These are phyloP conservation scores for Turnix velox DNA, from an alignment of 2,113 vertebrate species.

Conservation along the genomic window DNA sequence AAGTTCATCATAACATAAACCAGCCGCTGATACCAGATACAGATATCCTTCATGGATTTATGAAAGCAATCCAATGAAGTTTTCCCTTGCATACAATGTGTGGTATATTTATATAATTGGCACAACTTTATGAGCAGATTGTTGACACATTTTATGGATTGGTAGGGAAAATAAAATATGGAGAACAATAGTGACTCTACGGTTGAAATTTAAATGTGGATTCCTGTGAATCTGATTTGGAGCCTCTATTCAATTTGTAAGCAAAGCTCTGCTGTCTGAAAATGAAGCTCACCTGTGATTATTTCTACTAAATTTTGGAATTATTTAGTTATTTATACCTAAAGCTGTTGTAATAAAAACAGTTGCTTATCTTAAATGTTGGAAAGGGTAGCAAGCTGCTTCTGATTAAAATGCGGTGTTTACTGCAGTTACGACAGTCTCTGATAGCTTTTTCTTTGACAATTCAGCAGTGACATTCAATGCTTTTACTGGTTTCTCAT, in stretches of 20 bases:
- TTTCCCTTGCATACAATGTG: neutral
- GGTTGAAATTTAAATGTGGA: neutral
- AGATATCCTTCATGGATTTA: neutral
- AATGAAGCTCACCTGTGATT: neutral
- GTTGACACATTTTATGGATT: constrained; percentile 45
- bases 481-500: neutral
- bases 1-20: constrained; percentile 1
- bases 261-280: neutral
- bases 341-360: neutral
- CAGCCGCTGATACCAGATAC: neutral
- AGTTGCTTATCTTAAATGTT: neutral
- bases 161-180: constrained; percentile 40
- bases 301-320: neutral
- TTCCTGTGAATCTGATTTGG: neutral
- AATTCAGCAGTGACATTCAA: neutral
- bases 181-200: neutral
- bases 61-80: neutral
- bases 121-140: constrained; percentile 25
- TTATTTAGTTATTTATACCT: neutral
- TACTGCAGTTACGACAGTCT: neutral
- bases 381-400: neutral
- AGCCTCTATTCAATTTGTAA: neutral
- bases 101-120: neutral
- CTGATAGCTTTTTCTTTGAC: neutral
- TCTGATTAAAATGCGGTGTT: neutral